These are phyloP conservation scores for Drosophila pruinosa DNA, from an alignment of 1,140 invertebrate genomes.

Conservation along the genomic window DNA sequence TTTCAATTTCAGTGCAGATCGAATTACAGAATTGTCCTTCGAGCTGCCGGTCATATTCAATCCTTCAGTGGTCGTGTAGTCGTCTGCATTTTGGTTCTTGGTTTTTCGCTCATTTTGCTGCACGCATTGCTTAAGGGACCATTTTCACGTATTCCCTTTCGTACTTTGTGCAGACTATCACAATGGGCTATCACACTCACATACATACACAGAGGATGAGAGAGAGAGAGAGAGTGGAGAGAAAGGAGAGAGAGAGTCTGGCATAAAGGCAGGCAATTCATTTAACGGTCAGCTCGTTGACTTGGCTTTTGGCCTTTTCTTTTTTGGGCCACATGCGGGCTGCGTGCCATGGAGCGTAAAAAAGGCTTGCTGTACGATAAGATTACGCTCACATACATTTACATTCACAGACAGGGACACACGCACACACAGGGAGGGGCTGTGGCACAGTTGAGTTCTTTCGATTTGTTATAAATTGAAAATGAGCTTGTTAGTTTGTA, in stretches of 20 bases:
- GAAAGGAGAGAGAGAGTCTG: background rate
- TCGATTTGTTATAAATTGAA: conserved; percentile 79
- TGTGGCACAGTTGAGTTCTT: conserved; percentile 46
- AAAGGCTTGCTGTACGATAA: conserved; percentile 76
- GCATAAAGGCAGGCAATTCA: conserved; percentile 21
- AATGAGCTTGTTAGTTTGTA: conserved; percentile 74
- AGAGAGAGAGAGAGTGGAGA: background rate
- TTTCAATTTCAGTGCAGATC: background rate
- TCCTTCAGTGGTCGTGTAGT: background rate
- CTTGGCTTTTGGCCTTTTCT: conserved; percentile 32
- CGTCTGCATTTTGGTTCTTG: conserved; percentile 47
- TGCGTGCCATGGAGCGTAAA: conserved; percentile 61
- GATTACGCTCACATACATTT: conserved; percentile 43
- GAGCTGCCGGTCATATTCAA: background rate
- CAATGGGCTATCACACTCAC: conserved; percentile 17
- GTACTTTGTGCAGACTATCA: background rate
- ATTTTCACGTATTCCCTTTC: conserved; percentile 23
- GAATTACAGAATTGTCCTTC: background rate
- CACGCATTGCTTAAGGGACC: conserved; percentile 16
- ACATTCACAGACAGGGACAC: background rate
- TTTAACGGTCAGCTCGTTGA: conserved; percentile 41
- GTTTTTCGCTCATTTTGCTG: conserved; percentile 13
- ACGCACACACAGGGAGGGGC: background rate
- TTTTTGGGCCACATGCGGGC: conserved; percentile 48
- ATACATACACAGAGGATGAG: background rate